Evolutionary conservation across 2,888 invertebrate genomes (phyloP).

Genomic region (Taenaris catops): DNA sequence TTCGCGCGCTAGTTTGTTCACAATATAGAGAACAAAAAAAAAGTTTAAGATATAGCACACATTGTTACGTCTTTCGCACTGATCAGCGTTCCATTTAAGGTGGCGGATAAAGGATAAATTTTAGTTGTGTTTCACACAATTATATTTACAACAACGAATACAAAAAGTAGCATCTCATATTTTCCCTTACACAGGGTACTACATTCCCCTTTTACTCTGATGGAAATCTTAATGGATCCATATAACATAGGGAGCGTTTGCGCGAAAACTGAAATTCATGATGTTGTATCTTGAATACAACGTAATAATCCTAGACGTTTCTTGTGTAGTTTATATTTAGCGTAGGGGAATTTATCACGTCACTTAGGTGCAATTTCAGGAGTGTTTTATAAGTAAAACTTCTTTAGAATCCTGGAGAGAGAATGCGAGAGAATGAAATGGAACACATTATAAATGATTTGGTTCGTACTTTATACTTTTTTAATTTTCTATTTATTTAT

Average conservation of each 20-base stretch:
- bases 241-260: constrained; percentile 7
- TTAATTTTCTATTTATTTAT: no score
- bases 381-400: no score
- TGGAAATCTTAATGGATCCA: constrained; percentile 23
- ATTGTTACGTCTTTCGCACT: no score
- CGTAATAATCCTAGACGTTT: constrained; percentile 5
- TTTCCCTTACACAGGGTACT: constrained; percentile 13
- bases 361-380: constrained; percentile 1
- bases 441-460: no score
- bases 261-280: constrained; percentile 13
- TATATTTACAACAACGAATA: not conserved
- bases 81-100: no score
- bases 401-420: no score
- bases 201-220: constrained; percentile 21
- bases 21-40: no score
- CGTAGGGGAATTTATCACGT: constrained; percentile 7
- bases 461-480: no score
- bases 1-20: no score
- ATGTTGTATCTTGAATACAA: constrained; percentile 12
- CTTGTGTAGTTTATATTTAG: constrained; percentile 7
- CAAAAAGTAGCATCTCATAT: constrained; percentile 22
- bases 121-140: not conserved
- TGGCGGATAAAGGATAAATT: no score
- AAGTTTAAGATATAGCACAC: no score
- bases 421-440: no score